Base-by-base conservation (phyloP, 2,113 vertebrate species). In the Taurulus bubalis region DNA sequence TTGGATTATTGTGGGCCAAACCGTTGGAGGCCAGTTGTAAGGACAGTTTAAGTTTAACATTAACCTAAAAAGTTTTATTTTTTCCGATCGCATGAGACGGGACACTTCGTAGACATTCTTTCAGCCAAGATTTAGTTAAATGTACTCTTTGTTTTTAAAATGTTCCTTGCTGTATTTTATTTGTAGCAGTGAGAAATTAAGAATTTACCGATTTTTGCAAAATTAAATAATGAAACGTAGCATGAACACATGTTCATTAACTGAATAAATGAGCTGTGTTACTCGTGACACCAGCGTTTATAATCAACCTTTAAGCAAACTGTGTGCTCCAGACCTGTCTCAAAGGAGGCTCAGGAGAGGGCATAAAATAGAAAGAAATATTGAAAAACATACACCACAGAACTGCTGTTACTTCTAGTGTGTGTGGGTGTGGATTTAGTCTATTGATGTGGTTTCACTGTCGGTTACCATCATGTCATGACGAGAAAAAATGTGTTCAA, bases 1-100 rank as follows among this genome's bases (percentile, higher is more conserved):
- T 87, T 58, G 40, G 59, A 85, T 85, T 79, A 87, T 90, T 91
- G 85, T 90, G 73, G 87, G 51, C 20, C 62, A 77, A 87, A 77
- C 42, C 78, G 70, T 68, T 32, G 45, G 75, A 76, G 84, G 77
- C 78, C 56, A 34, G 59, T 81, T 79, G 28, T 60, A 83, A 83
- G 72, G 84, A 72, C 75, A 63, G 53, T 55, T 55, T 24, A 59
- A 66, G 47, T 82, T 51, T 77, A 72, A 72, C n/a, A 68, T 80
- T 38, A 80, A 77, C 68, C 66, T 85, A 12, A 69, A 83, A 73
- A 32, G 14, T 51, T 14, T 1, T 18, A 10, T 51, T 24, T 80
- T 73, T 76, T 80, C 51, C 28, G 55, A 79, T 56, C 8, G 56
- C 53, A n/a, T 22, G 32, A 49, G 10, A 71, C 8, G 6, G 20